These are phyloP conservation scores for Darevskia mixta DNA, from an alignment of 2,797 vertebrate species.

Conservation along the genomic window DNA sequence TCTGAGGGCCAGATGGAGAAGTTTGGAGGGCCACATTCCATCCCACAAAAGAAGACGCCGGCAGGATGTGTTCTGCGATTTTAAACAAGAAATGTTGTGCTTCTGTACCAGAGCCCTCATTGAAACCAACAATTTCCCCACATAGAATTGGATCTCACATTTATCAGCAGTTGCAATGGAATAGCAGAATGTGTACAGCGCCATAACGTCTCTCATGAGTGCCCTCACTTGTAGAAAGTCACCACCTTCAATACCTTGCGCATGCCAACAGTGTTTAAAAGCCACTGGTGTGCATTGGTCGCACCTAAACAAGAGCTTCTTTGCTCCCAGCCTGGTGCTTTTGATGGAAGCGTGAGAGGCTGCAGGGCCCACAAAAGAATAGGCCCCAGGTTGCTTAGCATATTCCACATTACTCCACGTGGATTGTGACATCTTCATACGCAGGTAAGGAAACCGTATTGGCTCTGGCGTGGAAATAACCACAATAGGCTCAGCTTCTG, in stretches of 20 bases:
- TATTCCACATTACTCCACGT: neutral
- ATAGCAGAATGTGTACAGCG: neutral
- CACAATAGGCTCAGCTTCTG: too few species aligned
- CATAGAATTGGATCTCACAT: neutral
- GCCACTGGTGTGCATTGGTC: conserved; percentile 3
- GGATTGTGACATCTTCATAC: neutral
- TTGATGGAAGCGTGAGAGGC: too few species aligned
- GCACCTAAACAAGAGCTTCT: neutral
- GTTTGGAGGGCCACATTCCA: too few species aligned
- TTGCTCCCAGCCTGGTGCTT: neutral
- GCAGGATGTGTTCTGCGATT: neutral
- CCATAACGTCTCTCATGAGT: neutral
- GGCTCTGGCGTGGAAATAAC: neutral
- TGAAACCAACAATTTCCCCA: neutral
- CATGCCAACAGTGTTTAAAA: conserved; percentile 7
- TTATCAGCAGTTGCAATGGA: neutral
- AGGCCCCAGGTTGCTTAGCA: too few species aligned
- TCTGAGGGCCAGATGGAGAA: too few species aligned
- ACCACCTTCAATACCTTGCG: neutral
- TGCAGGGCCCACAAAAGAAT: too few species aligned
- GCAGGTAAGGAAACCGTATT: neutral
- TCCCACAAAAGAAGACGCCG: too few species aligned
- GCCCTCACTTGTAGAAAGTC: neutral
- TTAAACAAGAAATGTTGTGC: neutral
- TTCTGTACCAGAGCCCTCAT: neutral